Base-by-base conservation (phyloP, 2,797 vertebrate species). In the Coccyzus lansbergi region DNA sequence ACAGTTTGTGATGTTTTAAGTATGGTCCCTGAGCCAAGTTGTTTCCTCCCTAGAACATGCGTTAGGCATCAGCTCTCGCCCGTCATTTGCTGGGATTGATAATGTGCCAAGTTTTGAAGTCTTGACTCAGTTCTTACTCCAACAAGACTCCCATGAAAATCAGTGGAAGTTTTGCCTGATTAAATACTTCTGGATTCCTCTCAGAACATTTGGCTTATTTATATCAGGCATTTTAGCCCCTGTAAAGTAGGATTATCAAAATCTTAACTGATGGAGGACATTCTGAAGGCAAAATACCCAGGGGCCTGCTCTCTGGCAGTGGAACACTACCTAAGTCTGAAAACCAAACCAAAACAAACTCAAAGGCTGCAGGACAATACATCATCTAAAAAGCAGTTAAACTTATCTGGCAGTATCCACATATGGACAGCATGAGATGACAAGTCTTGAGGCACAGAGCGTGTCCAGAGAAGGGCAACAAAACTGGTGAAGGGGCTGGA, bases 11-110 rank as follows among this genome's bases (percentile, higher is more conserved):
- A 95, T 97, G 70, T 94, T 96, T 97, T 94, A 95, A 91, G 95
- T 93, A 72, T 58, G 86, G 90, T 93, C 82, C 62, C 91, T 60
- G 86, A 96, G 97, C 97, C 96, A 97, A 97, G 92, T 95, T 85
- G 81, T 97, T 97, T 97, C 96, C 96, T 96, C 95, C 96, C 94
- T 77, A 95, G 86, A 97, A 96, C 97, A 97, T 95, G 95, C 95
- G 82, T 96, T 96, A 96, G 95, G 95, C 95, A 97, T 96, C 96
- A 95, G 70, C 92, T 94, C 88, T 95, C 79, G 12, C 95, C 87
- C 71, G 38, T 95, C 95, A 25, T 95, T 96, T 94, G 84, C 94
- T 95, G 91, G 93, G 95, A 87, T 92, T 97, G 96, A 96, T 92
- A 94, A 86, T 9, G 63, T 96, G 96, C 97, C 97, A 97, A 92